A percentile compares a stretch with the other conserved stretches of the same genome.
Conservation (phyloP, 2,113 vertebrate genomes). For the Zonotrichia leucophrys region DNA sequence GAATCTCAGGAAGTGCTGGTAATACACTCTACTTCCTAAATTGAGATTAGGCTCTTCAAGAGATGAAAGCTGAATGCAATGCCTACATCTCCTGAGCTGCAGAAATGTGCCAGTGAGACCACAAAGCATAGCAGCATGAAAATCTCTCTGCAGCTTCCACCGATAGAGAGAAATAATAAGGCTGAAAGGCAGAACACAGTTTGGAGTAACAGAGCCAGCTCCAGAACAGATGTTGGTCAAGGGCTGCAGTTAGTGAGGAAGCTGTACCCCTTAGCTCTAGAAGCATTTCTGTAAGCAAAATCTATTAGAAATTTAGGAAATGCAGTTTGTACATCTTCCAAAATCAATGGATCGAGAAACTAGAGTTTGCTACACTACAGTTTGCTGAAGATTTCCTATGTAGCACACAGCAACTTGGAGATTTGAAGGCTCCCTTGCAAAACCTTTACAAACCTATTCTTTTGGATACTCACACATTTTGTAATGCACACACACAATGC, state of each 20-base stretch:
- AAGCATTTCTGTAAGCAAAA: not conserved
- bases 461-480: not conserved
- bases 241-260: not conserved
- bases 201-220: not conserved
- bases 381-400: not conserved
- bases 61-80: not conserved
- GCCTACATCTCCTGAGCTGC: not conserved
- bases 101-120: not conserved
- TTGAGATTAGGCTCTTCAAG: not conserved
- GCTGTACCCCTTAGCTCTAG: not conserved
- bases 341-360: not conserved
- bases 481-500: not conserved
- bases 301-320: not conserved
- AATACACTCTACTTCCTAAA: not conserved
- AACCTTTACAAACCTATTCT: not conserved
- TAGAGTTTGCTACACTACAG: not conserved
- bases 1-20: not conserved
- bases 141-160: not conserved
- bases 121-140: not conserved
- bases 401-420: not conserved
- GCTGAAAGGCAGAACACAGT: not conserved
- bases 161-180: fast-evolving
- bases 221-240: not conserved
- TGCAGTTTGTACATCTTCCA: not conserved
- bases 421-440: not conserved